phyloP scores from a whole-genome alignment of 2,888 invertebrate species.

The Seira ritae region DNA sequence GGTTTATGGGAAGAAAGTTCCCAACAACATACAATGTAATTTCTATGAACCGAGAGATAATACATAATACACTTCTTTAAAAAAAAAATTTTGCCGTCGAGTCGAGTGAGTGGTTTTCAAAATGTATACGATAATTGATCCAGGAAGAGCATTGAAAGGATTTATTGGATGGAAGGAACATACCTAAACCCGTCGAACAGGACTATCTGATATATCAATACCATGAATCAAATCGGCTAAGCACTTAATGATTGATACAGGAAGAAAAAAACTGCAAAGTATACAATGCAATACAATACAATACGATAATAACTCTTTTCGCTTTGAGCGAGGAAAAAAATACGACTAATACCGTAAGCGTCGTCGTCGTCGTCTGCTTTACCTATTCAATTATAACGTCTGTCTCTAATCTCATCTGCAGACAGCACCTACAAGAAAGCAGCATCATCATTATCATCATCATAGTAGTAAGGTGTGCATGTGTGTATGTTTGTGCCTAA shows the following conservation, averaged over 20 bases:
- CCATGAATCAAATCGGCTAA: constrained; percentile 39
- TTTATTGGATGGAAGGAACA: constrained; percentile 35
- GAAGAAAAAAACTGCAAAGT: neutral
- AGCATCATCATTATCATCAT: neutral
- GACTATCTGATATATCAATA: neutral
- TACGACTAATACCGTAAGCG: constrained; percentile 5
- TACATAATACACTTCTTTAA: too few species aligned
- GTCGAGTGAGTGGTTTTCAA: neutral
- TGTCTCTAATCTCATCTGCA: constrained; percentile 17
- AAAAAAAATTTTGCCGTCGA: too few species aligned
- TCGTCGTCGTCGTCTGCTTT: constrained; percentile 3
- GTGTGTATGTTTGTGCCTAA: constrained; percentile 26
- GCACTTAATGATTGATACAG: constrained; percentile 34
- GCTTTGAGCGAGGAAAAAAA: neutral
- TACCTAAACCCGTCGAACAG: neutral
- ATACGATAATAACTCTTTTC: neutral
- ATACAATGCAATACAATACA: neutral
- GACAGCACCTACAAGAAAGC: constrained; percentile 1
- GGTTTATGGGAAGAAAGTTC: too few species aligned
- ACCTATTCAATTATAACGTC: constrained; percentile 12
- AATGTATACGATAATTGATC: constrained; percentile 27
- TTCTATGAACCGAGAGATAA: too few species aligned
- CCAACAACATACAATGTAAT: too few species aligned
- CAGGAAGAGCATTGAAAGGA: constrained; percentile 45
- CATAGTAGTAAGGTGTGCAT: constrained; percentile 13